A percentile compares a stretch with the other conserved stretches of the same genome.
phyloP scores from a whole-genome alignment of 1,140 invertebrate species.

The Saccostrea echinata region DNA sequence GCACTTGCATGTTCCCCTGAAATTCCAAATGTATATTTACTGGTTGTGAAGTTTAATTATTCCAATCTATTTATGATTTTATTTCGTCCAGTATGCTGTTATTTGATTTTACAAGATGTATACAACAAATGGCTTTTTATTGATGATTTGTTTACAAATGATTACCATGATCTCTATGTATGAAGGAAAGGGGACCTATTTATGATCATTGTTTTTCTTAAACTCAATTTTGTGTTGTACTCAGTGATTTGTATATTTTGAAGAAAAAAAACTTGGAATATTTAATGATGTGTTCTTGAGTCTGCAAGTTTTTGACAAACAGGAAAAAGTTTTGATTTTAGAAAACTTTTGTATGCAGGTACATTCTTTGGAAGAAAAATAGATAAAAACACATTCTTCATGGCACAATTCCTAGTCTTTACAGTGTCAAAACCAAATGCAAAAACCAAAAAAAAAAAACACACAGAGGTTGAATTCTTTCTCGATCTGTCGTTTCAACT shows the following conservation, averaged over 20 bases:
- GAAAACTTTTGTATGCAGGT: neutral
- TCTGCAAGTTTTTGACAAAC: neutral
- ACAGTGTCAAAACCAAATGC: neutral
- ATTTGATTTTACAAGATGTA: conserved; percentile 36
- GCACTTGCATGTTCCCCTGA: neutral
- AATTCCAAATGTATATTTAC: conserved; percentile 6
- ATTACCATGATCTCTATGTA: conserved; percentile 2
- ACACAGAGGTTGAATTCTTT: conserved; percentile 10
- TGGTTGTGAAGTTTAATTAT: conserved; percentile 35
- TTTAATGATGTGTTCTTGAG: conserved; percentile 25
- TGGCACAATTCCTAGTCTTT: neutral
- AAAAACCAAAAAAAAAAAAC: too few relatives aligned
- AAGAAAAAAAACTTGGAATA: neutral
- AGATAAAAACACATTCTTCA: neutral
- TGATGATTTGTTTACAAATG: conserved; percentile 35
- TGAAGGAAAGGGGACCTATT: conserved; percentile 13
- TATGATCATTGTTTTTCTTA: neutral
- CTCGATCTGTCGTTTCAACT: conserved; percentile 1
- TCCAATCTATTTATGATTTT: conserved; percentile 37
- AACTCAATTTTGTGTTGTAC: neutral
- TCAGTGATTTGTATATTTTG: neutral
- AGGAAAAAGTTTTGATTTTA: neutral
- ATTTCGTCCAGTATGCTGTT: conserved; percentile 26
- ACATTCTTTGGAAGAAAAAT: neutral
- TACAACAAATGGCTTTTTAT: conserved; percentile 35